These are phyloP conservation scores for Hippocampus abdominalis DNA, from an alignment of 2,113 vertebrate genomes.

Conservation along the genomic window DNA sequence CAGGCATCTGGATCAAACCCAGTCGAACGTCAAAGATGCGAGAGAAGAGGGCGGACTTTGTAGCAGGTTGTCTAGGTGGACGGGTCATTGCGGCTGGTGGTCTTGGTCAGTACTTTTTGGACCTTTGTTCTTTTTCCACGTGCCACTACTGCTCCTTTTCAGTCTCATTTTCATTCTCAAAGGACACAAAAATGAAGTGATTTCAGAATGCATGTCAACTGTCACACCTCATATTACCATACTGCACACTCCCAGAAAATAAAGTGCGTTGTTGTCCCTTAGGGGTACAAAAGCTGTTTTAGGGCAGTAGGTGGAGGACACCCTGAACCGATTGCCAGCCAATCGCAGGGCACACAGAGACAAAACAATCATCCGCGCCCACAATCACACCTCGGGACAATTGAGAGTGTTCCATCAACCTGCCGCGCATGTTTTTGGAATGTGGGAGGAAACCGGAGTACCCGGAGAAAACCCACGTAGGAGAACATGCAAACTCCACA, in stretches of 20 bases:
- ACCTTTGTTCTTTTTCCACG: not conserved
- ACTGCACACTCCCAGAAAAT: not conserved
- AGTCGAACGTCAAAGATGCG: conserved; percentile 85
- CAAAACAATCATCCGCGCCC: no score
- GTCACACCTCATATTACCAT: not conserved
- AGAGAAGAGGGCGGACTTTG: conserved; percentile 94
- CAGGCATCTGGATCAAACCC: conserved; percentile 88
- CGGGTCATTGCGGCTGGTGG: conserved; percentile 86
- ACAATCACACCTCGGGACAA: no score
- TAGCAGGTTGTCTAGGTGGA: conserved; percentile 86
- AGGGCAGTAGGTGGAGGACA: no score
- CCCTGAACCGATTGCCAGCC: no score
- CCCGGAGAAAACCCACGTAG: no score
- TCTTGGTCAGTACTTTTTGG: conserved; percentile 76
- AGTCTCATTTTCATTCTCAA: not conserved
- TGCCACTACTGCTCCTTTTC: not conserved
- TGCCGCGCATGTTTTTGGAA: no score
- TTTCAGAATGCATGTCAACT: not conserved
- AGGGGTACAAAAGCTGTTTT: not conserved
- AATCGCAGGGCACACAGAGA: no score
- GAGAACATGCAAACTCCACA: no score
- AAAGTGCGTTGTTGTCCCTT: not conserved
- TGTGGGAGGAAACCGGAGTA: no score
- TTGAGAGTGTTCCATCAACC: no score
- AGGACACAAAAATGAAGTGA: not conserved